Evolutionary conservation across 1,140 invertebrate genomes (phyloP), one percentile per base, ranked within the genome.

Genomic region (Rhagoletis pomonella): DNA sequence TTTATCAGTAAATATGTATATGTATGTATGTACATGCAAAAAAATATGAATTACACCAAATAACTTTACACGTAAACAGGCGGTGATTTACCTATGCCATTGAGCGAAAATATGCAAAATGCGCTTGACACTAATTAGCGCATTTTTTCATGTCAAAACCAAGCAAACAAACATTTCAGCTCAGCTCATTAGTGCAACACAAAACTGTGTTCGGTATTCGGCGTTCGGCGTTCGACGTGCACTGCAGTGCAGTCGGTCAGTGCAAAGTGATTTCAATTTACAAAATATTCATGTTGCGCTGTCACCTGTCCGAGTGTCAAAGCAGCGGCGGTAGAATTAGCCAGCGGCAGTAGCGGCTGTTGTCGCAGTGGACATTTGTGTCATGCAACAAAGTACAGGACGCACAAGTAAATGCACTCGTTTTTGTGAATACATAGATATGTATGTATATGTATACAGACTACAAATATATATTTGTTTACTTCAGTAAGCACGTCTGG

Each of bases 41-140:
- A 29, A 29, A 29, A 29, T 29, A 29, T 29, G 29, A 29, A 29
- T 29, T 29, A 29, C 4, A 14, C 12, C 3, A 19, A 44, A 55
- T 50, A 42, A 42, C 17, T 73, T 47, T 2, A 44, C 14, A 44
- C 42, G 17, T 6, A 73, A 73, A 44, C 14, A n/a, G 5, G 14
- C 29, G 47, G 14, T 12, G 17, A 81, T 81, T 55, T 81, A 81
- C 6, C 47, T 19, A 81, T 55, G 47, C 50, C 73, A 81, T 81
- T 55, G 73, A 50, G 73, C n/a, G 73, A 50, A 81, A 55, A 50
- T 81, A 81, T 81, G 73, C 73, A 81, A 81, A 81, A 55, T 81
- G 47, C 10, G 73, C 73, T 81, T 81, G 73, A 81, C 73, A 81
- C 19, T 81, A 81, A 81, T 81, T 81, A 58, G 50, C 50, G 47